A percentile compares a stretch with the other conserved stretches of the same genome.
Conservation (phyloP, 1,140 invertebrate genomes). For the Trachymyrmex septentrionalis region DNA sequence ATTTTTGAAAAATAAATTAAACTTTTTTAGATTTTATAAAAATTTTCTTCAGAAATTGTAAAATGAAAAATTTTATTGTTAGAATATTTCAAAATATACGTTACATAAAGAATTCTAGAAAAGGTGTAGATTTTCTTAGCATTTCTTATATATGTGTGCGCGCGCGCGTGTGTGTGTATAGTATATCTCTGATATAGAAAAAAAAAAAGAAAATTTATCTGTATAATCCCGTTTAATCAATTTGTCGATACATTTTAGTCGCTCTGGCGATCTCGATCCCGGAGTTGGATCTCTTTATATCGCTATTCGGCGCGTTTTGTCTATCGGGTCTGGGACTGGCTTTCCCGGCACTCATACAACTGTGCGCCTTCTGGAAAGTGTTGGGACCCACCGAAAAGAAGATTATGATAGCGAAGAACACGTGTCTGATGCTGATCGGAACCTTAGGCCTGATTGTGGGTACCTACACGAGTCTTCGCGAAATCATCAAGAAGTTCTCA, state of each 20-base stretch:
- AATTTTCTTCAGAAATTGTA: no score
- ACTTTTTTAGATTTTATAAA: no score
- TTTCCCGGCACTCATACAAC: constrained; percentile 94
- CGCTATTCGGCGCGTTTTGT: constrained; percentile 95
- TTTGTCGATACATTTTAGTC: constrained; percentile 88
- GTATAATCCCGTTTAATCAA: no score
- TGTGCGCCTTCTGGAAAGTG: constrained; percentile 89
- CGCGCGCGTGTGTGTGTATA: no score
- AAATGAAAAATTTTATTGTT: no score
- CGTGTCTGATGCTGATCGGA: constrained; percentile 90
- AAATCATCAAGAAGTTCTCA: constrained; percentile 88
- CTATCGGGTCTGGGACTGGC: constrained; percentile 94
- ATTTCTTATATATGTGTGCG: no score
- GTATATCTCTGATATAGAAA: not conserved
- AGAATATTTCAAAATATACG: no score
- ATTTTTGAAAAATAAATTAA: no score
- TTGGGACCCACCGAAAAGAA: constrained; percentile 84
- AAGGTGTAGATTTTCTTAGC: no score
- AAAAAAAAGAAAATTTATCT: not conserved
- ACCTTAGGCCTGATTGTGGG: constrained; percentile 90
- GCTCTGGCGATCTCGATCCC: constrained; percentile 92
- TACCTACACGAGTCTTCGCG: constrained; percentile 90
- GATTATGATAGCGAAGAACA: constrained; percentile 89
- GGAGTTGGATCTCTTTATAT: constrained; percentile 95
- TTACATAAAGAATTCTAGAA: no score